Evolutionary conservation across 2,888 invertebrate species (phyloP).

Genomic region (Sesia bembeciformis): DNA sequence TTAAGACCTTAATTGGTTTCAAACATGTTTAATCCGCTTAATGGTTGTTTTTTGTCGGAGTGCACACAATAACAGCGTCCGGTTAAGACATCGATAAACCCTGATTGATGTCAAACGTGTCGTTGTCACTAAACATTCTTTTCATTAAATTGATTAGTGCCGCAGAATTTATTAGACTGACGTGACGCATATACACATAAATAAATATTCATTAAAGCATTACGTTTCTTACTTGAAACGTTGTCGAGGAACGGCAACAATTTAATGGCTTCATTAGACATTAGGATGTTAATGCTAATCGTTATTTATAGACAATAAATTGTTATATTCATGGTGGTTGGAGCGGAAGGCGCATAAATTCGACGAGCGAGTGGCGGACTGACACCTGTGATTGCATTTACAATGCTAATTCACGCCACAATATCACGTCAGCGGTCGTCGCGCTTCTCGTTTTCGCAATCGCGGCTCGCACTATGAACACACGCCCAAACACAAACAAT

Average conservation of each 20-base stretch:
- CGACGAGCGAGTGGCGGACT: constrained; percentile 58
- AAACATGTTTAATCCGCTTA: constrained; percentile 58
- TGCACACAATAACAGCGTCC: constrained; percentile 40
- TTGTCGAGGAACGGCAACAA: constrained; percentile 15
- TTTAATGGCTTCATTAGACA: constrained; percentile 47
- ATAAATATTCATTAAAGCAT: too few species aligned
- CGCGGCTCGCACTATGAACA: constrained; percentile 5
- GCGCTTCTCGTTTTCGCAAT: constrained; percentile 13
- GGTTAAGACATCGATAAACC: constrained; percentile 37
- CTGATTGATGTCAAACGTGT: constrained; percentile 34
- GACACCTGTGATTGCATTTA: constrained; percentile 75
- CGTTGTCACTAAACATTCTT: constrained; percentile 23
- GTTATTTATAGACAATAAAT: constrained; percentile 64
- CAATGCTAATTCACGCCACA: constrained; percentile 69
- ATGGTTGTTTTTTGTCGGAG: constrained; percentile 44
- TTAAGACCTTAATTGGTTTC: constrained; percentile 60
- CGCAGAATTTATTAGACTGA: background rate
- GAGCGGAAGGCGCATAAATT: constrained; percentile 68
- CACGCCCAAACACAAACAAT: constrained; percentile 7
- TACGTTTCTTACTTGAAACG: background rate
- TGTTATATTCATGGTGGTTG: constrained; percentile 57
- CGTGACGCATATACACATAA: too few species aligned
- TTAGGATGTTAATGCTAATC: constrained; percentile 29
- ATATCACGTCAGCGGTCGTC: constrained; percentile 33
- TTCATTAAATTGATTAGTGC: constrained; percentile 26